Conservation (phyloP, 2,888 invertebrate genomes). For the Lydus trimaculatus region DNA sequence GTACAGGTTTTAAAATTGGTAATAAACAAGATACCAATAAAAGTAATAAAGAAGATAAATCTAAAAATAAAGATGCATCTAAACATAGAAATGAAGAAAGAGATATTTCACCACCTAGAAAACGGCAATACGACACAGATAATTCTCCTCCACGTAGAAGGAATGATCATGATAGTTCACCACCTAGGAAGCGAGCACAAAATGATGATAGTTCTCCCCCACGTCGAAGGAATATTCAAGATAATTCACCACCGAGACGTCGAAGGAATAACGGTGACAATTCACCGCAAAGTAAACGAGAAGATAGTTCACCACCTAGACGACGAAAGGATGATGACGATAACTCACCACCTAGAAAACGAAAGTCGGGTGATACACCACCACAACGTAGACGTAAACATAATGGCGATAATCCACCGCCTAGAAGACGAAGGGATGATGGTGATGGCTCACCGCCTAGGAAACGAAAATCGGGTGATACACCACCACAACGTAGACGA, state of each 20-base stretch:
- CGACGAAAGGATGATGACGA: background rate
- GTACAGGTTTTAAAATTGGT: constrained; percentile 32
- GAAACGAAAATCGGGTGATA: background rate
- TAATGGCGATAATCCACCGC: background rate
- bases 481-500: background rate
- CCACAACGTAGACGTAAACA: no score
- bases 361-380: background rate
- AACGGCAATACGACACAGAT: background rate
- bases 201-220: background rate
- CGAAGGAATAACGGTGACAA: background rate
- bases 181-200: background rate
- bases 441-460: background rate
- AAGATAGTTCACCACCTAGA: background rate
- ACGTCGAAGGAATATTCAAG: background rate
- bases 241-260: background rate
- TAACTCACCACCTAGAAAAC: background rate
- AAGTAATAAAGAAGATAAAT: background rate
- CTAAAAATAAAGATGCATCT: constrained; percentile 14
- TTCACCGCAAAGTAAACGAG: background rate
- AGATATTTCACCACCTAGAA: background rate
- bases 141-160: background rate
- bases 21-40: constrained; percentile 24
- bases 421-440: background rate
- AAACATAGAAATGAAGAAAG: constrained; percentile 12
- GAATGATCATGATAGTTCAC: background rate